These are phyloP conservation scores for Budorcas taxicolor DNA, from an alignment of 2,113 vertebrate genomes.

Conservation along the genomic window DNA sequence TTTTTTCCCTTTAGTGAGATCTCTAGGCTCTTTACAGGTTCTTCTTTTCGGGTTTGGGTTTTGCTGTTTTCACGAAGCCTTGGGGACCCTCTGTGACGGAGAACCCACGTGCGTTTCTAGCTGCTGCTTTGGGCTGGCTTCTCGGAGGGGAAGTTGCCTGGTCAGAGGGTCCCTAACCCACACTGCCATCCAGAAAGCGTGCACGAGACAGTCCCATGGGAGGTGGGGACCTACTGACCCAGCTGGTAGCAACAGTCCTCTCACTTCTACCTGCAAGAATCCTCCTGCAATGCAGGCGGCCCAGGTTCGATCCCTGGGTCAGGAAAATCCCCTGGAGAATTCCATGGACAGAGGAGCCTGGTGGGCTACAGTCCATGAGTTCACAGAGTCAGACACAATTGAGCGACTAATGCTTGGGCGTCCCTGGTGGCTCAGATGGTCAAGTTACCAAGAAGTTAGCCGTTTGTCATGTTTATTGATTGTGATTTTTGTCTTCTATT, in stretches of 20 bases:
- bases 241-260: rapidly evolving
- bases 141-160: not conserved
- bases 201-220: rapidly evolving
- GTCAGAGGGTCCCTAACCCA: not conserved
- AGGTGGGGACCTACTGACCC: rapidly evolving
- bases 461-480: rapidly evolving
- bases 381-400: not conserved
- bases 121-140: not conserved
- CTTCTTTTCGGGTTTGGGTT: not conserved
- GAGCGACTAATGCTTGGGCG: not conserved
- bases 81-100: not conserved
- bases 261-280: not conserved
- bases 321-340: not conserved
- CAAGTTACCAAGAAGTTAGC: rapidly evolving
- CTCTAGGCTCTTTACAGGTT: not conserved
- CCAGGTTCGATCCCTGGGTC: not conserved
- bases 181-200: not conserved
- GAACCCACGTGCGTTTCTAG: rapidly evolving
- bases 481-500: not conserved
- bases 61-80: not conserved
- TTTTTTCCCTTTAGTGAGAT: not conserved
- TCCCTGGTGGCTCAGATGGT: not conserved
- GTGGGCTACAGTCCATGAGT: not conserved
- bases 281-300: not conserved
- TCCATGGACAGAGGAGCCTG: not conserved